A percentile compares a stretch with the other conserved stretches of the same genome.
These are phyloP conservation scores for Psylliodes chrysocephalus DNA, from an alignment of 2,888 invertebrate species.

Conservation along the genomic window DNA sequence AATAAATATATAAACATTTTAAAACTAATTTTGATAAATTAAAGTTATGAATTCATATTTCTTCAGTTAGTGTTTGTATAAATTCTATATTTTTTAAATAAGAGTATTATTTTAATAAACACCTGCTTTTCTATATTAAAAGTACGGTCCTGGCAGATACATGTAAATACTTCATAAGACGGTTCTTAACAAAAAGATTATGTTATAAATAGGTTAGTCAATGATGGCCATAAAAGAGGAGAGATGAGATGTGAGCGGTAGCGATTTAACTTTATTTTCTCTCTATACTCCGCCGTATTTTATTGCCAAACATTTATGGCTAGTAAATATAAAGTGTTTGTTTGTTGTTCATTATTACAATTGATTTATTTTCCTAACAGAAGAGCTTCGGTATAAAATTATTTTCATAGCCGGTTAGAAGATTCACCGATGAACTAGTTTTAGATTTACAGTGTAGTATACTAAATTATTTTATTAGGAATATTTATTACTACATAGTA, in stretches of 20 bases:
- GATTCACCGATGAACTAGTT: too few relatives aligned
- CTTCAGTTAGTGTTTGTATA: too few relatives aligned
- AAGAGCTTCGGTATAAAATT: slow-evolving; percentile 37
- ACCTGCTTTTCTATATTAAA: too few relatives aligned
- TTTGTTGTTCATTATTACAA: slow-evolving; percentile 55
- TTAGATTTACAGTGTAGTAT: too few relatives aligned
- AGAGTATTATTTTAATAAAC: too few relatives aligned
- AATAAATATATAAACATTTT: too few relatives aligned
- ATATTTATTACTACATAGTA: too few relatives aligned
- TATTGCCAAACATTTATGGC: slow-evolving; percentile 55
- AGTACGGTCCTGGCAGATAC: slow-evolving; percentile 6
- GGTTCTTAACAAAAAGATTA: slow-evolving; percentile 48
- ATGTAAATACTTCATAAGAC: slow-evolving; percentile 50
- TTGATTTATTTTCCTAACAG: slow-evolving; percentile 51
- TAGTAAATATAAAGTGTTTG: slow-evolving; percentile 55
- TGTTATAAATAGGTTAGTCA: slow-evolving; percentile 49
- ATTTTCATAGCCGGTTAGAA: not conserved
- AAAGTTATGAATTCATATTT: too few relatives aligned
- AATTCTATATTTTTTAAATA: too few relatives aligned
- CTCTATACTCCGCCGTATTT: slow-evolving; percentile 43
- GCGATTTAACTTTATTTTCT: slow-evolving; percentile 37
- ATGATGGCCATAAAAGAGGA: slow-evolving; percentile 40
- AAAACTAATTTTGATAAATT: too few relatives aligned
- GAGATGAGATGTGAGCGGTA: slow-evolving; percentile 35
- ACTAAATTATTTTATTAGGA: too few relatives aligned